phyloP scores from a whole-genome alignment of 2,888 invertebrate genomes.

The Diarsia dahlii region DNA sequence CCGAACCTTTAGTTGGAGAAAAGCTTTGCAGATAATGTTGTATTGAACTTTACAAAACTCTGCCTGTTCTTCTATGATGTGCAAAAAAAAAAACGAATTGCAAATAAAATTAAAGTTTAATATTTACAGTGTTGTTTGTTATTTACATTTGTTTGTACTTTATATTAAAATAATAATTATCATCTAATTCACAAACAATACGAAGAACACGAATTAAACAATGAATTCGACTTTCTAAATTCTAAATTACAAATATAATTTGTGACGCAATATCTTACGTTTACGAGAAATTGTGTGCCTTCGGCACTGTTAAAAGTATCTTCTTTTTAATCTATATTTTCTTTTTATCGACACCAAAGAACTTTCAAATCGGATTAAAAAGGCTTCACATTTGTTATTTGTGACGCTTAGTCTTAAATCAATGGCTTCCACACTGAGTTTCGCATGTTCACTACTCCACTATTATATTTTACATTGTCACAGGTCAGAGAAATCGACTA shows the following conservation, averaged over 20 bases:
- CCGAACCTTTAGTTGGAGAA: no score
- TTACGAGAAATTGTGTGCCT: slow-evolving; percentile 42
- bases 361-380: background rate
- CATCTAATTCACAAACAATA: slow-evolving; percentile 25
- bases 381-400: background rate
- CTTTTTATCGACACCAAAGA: background rate
- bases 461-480: background rate
- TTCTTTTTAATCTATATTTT: background rate
- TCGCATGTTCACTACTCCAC: background rate
- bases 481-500: background rate
- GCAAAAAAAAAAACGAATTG: background rate
- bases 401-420: background rate
- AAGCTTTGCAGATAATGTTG: no score
- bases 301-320: slow-evolving; percentile 1
- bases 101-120: slow-evolving; percentile 33
- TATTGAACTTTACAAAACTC: no score
- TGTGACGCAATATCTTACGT: slow-evolving; percentile 44
- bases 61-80: background rate
- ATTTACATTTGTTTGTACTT: slow-evolving; percentile 43
- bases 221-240: background rate
- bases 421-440: background rate
- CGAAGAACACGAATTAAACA: slow-evolving; percentile 21
- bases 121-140: slow-evolving; percentile 47
- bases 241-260: slow-evolving; percentile 13
- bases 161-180: background rate